Base-by-base conservation (phyloP, 2,888 invertebrate genomes). In the Napeogenes inachia region DNA sequence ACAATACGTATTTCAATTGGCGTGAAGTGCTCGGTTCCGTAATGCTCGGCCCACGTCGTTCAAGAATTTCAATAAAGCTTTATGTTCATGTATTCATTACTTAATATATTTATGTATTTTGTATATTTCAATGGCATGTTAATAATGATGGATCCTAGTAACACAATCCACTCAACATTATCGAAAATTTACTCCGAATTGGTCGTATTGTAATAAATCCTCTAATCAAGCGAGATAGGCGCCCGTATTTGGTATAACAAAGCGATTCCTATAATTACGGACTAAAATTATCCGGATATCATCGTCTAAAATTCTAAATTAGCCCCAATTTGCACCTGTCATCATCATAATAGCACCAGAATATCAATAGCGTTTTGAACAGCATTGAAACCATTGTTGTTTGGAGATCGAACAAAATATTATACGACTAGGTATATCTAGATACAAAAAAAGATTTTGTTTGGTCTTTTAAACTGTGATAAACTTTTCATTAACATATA, bases 11-110 rank as follows among this genome's bases (percentile, higher is more conserved):
- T 69, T 70, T 62, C 76, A 79, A 78, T 78, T 79, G 78, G 71
- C 62, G 67, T 58, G 71, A 76, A 79, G 76, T 75, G 74, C 71
- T 73, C 62, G 71, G 75, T 78, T 79, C 76, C 75, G 72, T 72
- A 73, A 72, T 70, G 58, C 65, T 61, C 59, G 38, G 46, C 57
- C 60, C 47, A 56, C 58, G 60, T 56, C 57, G 46, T 56, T 46
- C 30, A 47, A 60, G 32, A 57, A 59, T 63, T 57, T 35, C 35
- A 45, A 45, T 42, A 32, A 21, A 13, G 8, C 45, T 30, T 56
- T 32, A 13, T 21, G 21, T 4, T 30, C 50, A 30, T 42, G 3
- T 10, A 42, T 30, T 50, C 50, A 21, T 8, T 30, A 50, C 30
- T 13, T 47, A 8, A 35, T 35, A 35, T 35, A 35, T 35, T 35